Evolutionary conservation across 2,888 invertebrate species (phyloP), one percentile per base, ranked within the genome.

Genomic region (Drosophila melanosoma): DNA sequence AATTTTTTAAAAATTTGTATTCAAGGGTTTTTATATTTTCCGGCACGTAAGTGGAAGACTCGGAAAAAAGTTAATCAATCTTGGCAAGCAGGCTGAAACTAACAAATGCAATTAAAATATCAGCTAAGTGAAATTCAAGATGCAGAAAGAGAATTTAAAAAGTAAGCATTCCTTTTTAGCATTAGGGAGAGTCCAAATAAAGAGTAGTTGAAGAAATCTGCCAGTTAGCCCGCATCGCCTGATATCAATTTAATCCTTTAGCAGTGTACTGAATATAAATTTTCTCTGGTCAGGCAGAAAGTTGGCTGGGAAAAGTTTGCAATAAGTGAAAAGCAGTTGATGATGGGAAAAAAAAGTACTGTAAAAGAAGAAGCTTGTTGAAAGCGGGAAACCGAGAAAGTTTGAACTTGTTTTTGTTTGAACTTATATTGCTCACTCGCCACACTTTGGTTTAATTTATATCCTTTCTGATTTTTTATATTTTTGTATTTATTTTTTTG

Each of bases 301-400:
- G 53, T 82, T 73, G 66, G 48, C 62, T 66, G 53, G 53, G 32
- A 58, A 89, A 89, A 85, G 79, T 85, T 85, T 81, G 56, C 87
- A 82, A 89, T 89, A 89, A 79, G 75, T 87, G 79, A 76, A 89
- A 58, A 89, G 74, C 74, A 81, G 81, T 84, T 83, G 83, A 89
- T 84, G 87, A 87, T 71, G 74, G 20, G 0, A 75, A 72, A n/a
- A n/a, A 72, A 60, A 70, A 66, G 60, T 49, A 49, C 51, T 20
- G 36, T 15, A 6, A 35, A 29, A 17, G 15, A 20, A 40, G 23
- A 36, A 17, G 40, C 36, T 52, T 81, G 61, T 59, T 54, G 67
- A 38, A 53, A 68, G 64, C 68, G 63, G 29, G 29, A 65, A 70
- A 70, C 74, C 45, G 57, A 68, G 75, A 87, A 85, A 85, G 79